Base-by-base conservation (phyloP, 2,888 invertebrate genomes). In the Acrobasis repandana region DNA sequence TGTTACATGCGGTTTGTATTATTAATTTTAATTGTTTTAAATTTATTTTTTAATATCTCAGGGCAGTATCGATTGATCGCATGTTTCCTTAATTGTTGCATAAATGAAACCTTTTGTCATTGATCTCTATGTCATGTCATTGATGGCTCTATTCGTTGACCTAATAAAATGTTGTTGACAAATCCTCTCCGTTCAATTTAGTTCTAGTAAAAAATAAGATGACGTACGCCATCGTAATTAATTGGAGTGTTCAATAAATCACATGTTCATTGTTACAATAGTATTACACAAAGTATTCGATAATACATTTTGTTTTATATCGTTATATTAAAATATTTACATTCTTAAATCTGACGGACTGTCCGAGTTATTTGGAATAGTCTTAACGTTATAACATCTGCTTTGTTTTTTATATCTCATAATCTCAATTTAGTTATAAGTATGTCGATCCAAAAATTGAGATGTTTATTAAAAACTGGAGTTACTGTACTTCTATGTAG, bases 401-500 rank as follows among this genome's bases (percentile, higher is more conserved):
- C n/a, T n/a, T n/a, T n/a, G 11, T 43, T 11, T 10, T 36, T 10
- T 43, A 10, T 5, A n/a, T 43, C n/a, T 43, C 1, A n/a, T 43
- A 43, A 11, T 43, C 14, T 43, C 43, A 43, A 43, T 43, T 14
- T 43, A 10, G 14, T 38, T 11, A 43, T 43, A 14, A 28, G 8
- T 28, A 28, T 61, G 58, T 64, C 66, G 73, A 11, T 67, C 72
- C 68, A 68, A 72, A 75, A 71, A 48, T 14, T 48, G 33, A 18
- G n/a, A 58, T 47, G 6, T 47, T 10, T 10, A n/a, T 33, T 20
- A 14, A 33, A 62, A 49, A 58, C 58, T 60, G 62, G 52, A 47
- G 61, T 52, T 63, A 63, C 49, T 59, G 38, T 47, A 59, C 58
- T 60, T 67, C 60, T 60, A 65, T 67, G 70, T 79, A 78, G 75